Base-by-base conservation (phyloP, 2,797 vertebrate species). In the Otolemur crassicaudatus region DNA sequence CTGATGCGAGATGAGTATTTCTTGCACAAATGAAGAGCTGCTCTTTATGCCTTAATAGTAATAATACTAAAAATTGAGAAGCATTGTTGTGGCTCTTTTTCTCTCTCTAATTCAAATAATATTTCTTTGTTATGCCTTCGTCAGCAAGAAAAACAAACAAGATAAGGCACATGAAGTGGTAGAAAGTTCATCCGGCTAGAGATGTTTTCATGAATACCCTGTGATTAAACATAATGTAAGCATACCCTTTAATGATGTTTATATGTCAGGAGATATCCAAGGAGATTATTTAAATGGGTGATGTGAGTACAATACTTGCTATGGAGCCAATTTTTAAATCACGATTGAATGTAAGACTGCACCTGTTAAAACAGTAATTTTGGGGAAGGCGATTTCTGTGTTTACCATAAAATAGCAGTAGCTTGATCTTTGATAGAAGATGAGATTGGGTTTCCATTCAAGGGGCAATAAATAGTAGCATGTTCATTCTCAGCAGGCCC, bases 341-440 rank as follows among this genome's bases (percentile, higher is more conserved):
- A 67, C 12, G 88, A 27, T 53, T 14, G 1, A 97, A 89, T 79
- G 17, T 61, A 97, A 97, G 96, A 97, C 73, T 89, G 23, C 86
- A 96, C 22, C 70, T 95, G 77, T 80, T 94, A 97, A 98, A 98
- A 98, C 0, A 95, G 7, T 82, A 95, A 94, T 98, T 98, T 97
- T 95, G 81, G 96, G 27, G 77, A 70, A 75, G 91, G 46, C 14
- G 96, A 76, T 95, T 96, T 93, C 94, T 94, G 5, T 97, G 91
- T 63, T 98, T 98, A 91, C 73, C 63, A 60, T 89, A 58, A 98
- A 97, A 92, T 56, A 94, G 7, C 46, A 85, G 19, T 70, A 89
- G 60, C 83, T 95, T 93, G 87, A 97, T 95, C 91, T 94, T 95
- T 82, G 85, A 93, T 81, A 77, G 77, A 92, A 87, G 34, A 89